Percentiles rank a stretch among this genome's conserved stretches.
Evolutionary conservation across 2,113 vertebrate species (phyloP).

Genomic region (Chauna torquata): DNA sequence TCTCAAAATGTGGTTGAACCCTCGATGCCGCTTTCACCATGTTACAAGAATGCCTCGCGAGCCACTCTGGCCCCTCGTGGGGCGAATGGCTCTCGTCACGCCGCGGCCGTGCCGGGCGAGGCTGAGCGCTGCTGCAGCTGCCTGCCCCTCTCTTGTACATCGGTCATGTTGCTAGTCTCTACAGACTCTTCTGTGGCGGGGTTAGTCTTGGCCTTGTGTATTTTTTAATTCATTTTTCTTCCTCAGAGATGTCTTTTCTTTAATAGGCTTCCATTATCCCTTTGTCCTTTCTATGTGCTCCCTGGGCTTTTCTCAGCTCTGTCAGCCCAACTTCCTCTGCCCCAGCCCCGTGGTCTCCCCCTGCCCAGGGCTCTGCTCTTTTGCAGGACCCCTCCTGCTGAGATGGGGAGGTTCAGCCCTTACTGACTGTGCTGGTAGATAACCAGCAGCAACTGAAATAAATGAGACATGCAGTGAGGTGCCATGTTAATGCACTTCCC

Average conservation of each 20-base stretch:
- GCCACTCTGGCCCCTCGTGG: not conserved
- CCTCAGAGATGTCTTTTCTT: not conserved
- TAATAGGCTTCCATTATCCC: not conserved
- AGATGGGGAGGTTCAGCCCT: not conserved
- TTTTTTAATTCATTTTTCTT: not conserved
- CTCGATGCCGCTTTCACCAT: rapidly evolving
- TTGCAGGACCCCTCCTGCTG: not conserved
- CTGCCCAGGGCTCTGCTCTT: not conserved
- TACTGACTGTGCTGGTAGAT: not conserved
- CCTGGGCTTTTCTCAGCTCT: not conserved
- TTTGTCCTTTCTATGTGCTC: not conserved
- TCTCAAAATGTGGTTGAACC: not conserved
- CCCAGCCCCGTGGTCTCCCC: rapidly evolving
- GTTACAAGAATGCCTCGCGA: not conserved
- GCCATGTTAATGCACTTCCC: constrained; percentile 11
- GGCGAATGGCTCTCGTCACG: not conserved
- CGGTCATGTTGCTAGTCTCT: not conserved
- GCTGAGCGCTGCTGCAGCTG: not conserved
- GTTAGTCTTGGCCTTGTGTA: not conserved
- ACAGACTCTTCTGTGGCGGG: not conserved
- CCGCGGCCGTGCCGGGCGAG: not conserved
- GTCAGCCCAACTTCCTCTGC: no score
- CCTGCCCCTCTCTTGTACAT: not conserved
- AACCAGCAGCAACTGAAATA: not conserved
- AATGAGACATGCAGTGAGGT: not conserved